A percentile compares a stretch with the other conserved stretches of the same genome.
phyloP scores from a whole-genome alignment of 2,888 invertebrate species.

The Ethmia dodecea region DNA sequence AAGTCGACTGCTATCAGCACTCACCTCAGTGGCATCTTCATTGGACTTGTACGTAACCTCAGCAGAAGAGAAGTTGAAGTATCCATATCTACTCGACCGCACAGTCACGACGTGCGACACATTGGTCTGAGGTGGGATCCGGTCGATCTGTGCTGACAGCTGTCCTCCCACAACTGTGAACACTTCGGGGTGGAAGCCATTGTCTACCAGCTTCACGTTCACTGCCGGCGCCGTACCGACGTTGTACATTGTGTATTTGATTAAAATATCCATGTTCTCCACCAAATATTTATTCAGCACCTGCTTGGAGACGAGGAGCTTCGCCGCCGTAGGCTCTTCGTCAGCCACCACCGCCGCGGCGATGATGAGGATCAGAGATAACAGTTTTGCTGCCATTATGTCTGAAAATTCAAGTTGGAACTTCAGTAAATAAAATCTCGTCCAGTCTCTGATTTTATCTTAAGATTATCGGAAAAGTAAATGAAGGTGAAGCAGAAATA shows the following conservation, averaged over 20 bases:
- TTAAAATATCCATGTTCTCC: conserved; percentile 96
- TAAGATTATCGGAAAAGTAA: conserved; percentile 11
- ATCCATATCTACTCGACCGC: conserved; percentile 92
- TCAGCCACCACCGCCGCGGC: conserved; percentile 70
- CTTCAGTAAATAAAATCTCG: conserved; percentile 1
- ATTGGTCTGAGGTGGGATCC: conserved; percentile 95
- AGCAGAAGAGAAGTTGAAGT: conserved; percentile 98
- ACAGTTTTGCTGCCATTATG: conserved; percentile 61
- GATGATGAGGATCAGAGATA: conserved; percentile 63
- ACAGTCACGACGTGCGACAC: conserved; percentile 96
- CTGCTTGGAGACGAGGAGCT: conserved; percentile 93
- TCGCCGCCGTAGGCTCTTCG: conserved; percentile 86
- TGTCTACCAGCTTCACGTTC: conserved; percentile 92
- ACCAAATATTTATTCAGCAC: conserved; percentile 97
- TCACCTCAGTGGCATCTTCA: conserved; percentile 87
- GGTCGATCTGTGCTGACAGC: conserved; percentile 87
- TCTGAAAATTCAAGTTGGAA: conserved; percentile 39
- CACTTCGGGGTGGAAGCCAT: conserved; percentile 93
- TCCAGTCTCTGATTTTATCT: no score
- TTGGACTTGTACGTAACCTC: conserved; percentile 92
- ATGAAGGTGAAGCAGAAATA: conserved; percentile 4
- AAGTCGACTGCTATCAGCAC: conserved; percentile 18
- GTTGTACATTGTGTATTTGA: conserved; percentile 96
- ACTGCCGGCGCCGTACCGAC: conserved; percentile 94
- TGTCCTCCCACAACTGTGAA: conserved; percentile 95